phyloP scores from a whole-genome alignment of 2,113 vertebrate genomes.

The Delphinus delphis region DNA sequence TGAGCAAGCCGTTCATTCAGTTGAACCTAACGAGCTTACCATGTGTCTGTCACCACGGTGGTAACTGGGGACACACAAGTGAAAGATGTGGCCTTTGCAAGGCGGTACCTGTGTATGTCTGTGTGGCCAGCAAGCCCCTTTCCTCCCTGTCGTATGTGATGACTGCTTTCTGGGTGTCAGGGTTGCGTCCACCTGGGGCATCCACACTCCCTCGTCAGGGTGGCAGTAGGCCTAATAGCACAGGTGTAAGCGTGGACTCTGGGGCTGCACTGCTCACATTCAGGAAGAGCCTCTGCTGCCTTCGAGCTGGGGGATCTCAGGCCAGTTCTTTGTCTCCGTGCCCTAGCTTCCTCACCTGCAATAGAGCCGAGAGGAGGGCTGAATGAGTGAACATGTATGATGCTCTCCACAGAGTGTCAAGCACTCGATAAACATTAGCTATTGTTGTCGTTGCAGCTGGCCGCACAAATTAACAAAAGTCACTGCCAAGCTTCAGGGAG shows the following conservation, averaged over 20 bases:
- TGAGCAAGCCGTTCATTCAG: background rate
- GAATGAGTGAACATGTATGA: background rate
- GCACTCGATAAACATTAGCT: background rate
- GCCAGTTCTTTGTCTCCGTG: background rate
- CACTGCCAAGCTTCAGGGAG: background rate
- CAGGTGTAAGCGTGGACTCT: background rate
- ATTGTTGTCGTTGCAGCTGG: constrained; percentile 27
- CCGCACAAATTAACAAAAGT: background rate
- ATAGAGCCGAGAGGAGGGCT: background rate
- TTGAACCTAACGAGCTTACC: background rate
- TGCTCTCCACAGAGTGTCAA: background rate
- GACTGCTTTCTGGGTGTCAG: background rate
- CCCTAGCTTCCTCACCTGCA: background rate
- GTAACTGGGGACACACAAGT: background rate
- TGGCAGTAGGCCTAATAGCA: too few species aligned
- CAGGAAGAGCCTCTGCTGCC: background rate
- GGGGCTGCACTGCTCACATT: background rate
- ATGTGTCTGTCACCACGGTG: background rate
- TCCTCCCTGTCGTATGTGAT: background rate
- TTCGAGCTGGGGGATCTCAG: background rate
- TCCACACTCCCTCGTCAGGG: fast-evolving
- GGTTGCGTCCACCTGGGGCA: background rate
- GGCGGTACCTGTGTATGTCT: fast-evolving
- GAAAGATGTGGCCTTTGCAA: background rate
- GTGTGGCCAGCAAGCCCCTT: background rate